Evolutionary conservation across 2,888 invertebrate species (phyloP).

Genomic region (Cerastis rubricosa): DNA sequence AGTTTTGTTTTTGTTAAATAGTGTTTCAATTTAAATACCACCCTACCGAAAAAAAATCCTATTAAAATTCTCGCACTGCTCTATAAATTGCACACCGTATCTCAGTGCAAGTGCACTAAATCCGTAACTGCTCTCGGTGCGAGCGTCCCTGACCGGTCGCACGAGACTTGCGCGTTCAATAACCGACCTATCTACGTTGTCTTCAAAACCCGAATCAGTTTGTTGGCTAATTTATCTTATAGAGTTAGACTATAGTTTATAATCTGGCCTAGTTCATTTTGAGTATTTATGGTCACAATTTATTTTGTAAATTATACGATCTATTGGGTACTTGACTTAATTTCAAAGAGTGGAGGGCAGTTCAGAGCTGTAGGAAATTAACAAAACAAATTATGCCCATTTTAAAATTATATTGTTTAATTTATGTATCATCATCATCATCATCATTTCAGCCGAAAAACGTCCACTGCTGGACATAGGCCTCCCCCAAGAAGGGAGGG

Average conservation of each 20-base stretch:
- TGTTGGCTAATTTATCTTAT: slow-evolving; percentile 3
- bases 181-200: slow-evolving; percentile 28
- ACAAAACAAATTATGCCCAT: neutral
- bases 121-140: slow-evolving; percentile 7
- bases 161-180: slow-evolving; percentile 40
- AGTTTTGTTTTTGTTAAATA: too few relatives aligned
- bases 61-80: neutral
- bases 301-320: neutral
- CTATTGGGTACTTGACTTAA: neutral
- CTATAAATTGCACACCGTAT: slow-evolving; percentile 12
- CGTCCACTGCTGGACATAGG: too few relatives aligned
- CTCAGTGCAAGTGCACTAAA: slow-evolving; percentile 23
- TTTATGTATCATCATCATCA: too few relatives aligned
- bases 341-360: too few relatives aligned
- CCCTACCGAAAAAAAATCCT: neutral
- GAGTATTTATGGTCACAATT: neutral
- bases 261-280: slow-evolving; percentile 7
- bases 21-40: too few relatives aligned
- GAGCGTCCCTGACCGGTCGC: slow-evolving; percentile 45
- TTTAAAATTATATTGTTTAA: too few relatives aligned
- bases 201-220: slow-evolving; percentile 29
- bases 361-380: neutral
- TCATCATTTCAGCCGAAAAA: too few relatives aligned
- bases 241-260: neutral
- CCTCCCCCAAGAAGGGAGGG: too few relatives aligned